Base-by-base conservation (phyloP, 2,797 vertebrate species). In the Bradypodion ventrale region DNA sequence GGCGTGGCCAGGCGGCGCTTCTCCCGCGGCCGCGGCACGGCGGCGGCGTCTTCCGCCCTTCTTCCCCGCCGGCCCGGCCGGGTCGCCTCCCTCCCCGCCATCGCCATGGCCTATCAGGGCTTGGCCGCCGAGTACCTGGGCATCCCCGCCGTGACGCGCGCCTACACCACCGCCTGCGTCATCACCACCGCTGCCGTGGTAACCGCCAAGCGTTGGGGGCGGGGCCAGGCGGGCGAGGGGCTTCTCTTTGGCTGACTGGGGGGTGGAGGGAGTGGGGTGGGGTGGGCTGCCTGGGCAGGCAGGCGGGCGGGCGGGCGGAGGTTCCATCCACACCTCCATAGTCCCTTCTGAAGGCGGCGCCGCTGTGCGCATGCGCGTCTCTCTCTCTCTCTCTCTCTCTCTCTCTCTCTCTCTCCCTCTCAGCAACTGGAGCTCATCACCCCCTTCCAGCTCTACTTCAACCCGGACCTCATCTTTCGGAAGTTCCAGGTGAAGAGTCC, bases 401-500 rank as follows among this genome's bases (percentile, higher is more conserved):
- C 13, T 1, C 42, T n/a, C 29, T 16, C 27, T 27, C 44, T 66
- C 88, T 81, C 90, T 66, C 88, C 81, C 90, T 81, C 75, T 70
- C 93, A 97, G 96, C 95, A 97, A 82, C 90, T 96, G 93, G 95
- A 97, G 59, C 86, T 96, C 87, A 94, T 96, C 87, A 96, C 92
- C 29, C 96, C 96, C 56, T 97, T 97, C 92, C 96, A 97, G 90
- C 94, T 96, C 10, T 96, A 96, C 85, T 96, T 96, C 94, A 96
- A 97, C 88, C 96, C 96, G 0, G 94, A 96, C 44, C 95, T 97
- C 76, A 96, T 97, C 89, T 95, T 96, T 95, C 94, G 93, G 87
- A 95, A 92, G 70, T 92, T 96, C 87, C 96, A 97, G 95, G 96
- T 96, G 91, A n/a, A n/a, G n/a, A 95, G 93, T 4, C 6, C 2